Evolutionary conservation across 2,113 vertebrate genomes (phyloP), one percentile per base, ranked within the genome.

Genomic region (Albula glossodonta): DNA sequence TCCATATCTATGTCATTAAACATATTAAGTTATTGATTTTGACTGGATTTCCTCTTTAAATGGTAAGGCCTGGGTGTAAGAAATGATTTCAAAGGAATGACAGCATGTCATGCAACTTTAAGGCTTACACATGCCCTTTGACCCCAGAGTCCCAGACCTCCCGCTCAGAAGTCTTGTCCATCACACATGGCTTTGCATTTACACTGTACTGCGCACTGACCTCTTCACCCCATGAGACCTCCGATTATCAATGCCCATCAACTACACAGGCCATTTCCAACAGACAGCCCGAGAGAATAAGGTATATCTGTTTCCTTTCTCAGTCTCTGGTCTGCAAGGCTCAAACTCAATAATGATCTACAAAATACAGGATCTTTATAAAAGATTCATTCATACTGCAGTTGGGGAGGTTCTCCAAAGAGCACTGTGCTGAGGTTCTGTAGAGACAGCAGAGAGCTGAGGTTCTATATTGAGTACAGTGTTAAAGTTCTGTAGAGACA

Each of bases 401-500:
- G 31, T 41, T 41, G 31, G 31, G 31, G 31, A 63, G 10, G 17
- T 63, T 63, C 17, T 63, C 3, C 3, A 4, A 4, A 63, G 17
- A 63, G 11, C 12, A 17, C 4, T 70, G 63, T 74, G 70, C 31
- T 74, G n/a, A 31, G 70, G 70, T 74, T n/a, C 70, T 31, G n/a
- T 13, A 31, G n/a, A 17, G 19, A 25, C n/a, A 74, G 25, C 66
- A 74, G 22, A 10, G 66, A 25, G 66, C 9, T 74, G n/a, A 74
- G n/a, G 2, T 9, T n/a, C 8, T n/a, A 22, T 17, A n/a, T 2
- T 5, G 19, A n/a, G 19, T 0, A 3, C 17, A 0, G 3, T 5
- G 17, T 70, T 74, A 6, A 31, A n/a, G 66, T 74, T n/a, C 66
- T 31, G n/a, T 31, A 74, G 5, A 0, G 6, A 25, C 66, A 31